Base-by-base conservation (phyloP, 2,888 invertebrate species). In the Ormyrus thymus region DNA sequence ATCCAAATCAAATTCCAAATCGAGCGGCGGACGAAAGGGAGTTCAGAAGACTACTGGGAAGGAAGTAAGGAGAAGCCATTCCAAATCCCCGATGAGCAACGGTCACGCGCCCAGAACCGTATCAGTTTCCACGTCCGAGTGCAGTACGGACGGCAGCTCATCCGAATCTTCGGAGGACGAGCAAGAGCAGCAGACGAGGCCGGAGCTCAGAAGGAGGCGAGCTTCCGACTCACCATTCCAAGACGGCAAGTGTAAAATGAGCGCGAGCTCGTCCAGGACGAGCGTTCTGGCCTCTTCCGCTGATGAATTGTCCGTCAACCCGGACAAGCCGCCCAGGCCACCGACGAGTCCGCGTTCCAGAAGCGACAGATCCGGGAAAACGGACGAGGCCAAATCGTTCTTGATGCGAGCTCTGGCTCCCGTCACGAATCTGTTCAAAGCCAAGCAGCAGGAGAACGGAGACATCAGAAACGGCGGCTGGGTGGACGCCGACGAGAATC, bases 331-430 rank as follows among this genome's bases (percentile, higher is more conserved):
- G 51, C 89, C 92, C 3, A 91, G 92, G 84, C 92, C 93, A 29
- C 92, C 93, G 1, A 89, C 91, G 6, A 90, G 89, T 83, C 90
- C 91, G 11, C 91, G 90, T 82, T 85, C 86, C 2, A 90, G 87
- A 75, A 80, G 83, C 7, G 82, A 82, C 13, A 88, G 86, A 81
- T 84, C 83, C 72, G 84, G 81, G 6, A 93, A 93, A 85, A 89
- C 89, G 0, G 94, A 94, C 86, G 94, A 94, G 84, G 94, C 94
- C 0, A 95, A 95, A 88, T 94, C 94, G 46, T 94, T 95, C 87
- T 90, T 95, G 70, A 93, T 95, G 90, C 90, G 95, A 85, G 94
- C 95, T 62, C 89, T 96, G 84, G 95, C 94, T 66, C 95, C 95
- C 0, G 95, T 95, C 7, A 94, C 95, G 29, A 95, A 93, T 90